Evolutionary conservation across 2,888 invertebrate genomes (phyloP), one percentile per base, ranked within the genome.

Genomic region (Altica lythri): DNA sequence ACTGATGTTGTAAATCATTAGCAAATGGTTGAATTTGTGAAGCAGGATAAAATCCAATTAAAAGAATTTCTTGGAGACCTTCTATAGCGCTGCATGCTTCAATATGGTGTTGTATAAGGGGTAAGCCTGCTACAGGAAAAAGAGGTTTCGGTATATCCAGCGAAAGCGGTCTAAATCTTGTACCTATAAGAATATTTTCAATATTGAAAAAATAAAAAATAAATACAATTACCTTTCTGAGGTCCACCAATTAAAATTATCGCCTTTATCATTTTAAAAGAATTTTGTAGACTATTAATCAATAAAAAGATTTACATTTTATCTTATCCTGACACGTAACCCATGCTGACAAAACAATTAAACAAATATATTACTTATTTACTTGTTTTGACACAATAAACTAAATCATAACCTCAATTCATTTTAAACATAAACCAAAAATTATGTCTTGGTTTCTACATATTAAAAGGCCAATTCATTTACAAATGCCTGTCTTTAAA

Each of bases 91-190:
- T 82, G 70, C 96, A 95, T 38, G 97, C 95, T 76, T 96, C 95
- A 45, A 99, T 95, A 71, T 97, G 95, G 73, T 99, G 98, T 72
- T 98, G 95, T 55, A 99, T 92, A 57, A 98, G 83, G 0, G 98
- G 97, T 30, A 93, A 79, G 0, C 99, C 99, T 44, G 96, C 99
- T 9, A 99, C 90, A 0, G 97, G 97, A 76, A 99, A 99, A 10
- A 99, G 75, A 0, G 98, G 98, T 75, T 99, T 99, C 0, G 99
- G 97, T n/a, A 92, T 88, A 73, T 98, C 97, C 55, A 99, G 78
- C 0, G 97, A 97, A 2, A 99, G 79, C 0, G 99, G 99, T 0
- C 99, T 87, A 77, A 99, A 99, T 48, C 98, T 83, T 5, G 98
- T 99, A 1, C 98, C 98, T 96, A 43, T 30, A 18, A 30, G 12